These are phyloP conservation scores for Gryllus longicercus DNA, from an alignment of 2,888 invertebrate species.

Conservation along the genomic window DNA sequence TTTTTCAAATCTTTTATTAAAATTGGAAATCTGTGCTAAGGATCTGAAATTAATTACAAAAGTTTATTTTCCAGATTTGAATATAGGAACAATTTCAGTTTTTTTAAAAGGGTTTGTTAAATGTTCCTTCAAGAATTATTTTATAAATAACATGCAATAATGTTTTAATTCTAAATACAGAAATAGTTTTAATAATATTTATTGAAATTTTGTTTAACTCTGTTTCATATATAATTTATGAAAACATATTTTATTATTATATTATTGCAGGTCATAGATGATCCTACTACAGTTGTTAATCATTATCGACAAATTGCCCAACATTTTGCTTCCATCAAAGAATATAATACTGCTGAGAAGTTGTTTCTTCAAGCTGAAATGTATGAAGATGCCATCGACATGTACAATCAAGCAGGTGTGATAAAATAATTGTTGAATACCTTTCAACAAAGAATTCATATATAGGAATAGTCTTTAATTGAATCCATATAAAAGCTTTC, in stretches of 20 bases:
- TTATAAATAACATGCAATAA: background rate
- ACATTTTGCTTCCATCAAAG: constrained; percentile 78
- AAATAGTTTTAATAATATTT: too few relatives aligned
- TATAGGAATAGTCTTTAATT: too few relatives aligned
- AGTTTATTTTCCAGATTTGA: too few relatives aligned
- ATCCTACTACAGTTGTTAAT: constrained; percentile 67
- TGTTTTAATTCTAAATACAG: too few relatives aligned
- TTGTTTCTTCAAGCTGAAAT: constrained; percentile 78
- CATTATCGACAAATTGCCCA: constrained; percentile 82
- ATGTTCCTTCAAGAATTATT: constrained; percentile 19
- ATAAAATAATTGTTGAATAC: background rate
- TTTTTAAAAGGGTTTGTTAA: background rate
- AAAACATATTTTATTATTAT: too few relatives aligned
- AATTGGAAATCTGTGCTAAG: too few relatives aligned
- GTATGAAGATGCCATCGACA: constrained; percentile 81
- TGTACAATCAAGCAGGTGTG: constrained; percentile 71
- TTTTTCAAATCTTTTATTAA: too few relatives aligned
- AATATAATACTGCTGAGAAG: constrained; percentile 82
- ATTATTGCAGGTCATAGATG: constrained; percentile 70
- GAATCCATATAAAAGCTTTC: too few relatives aligned
- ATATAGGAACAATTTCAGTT: too few relatives aligned
- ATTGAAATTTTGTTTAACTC: too few relatives aligned
- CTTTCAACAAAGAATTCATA: constrained; percentile 19
- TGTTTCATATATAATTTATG: too few relatives aligned
- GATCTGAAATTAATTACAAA: too few relatives aligned